Conservation (phyloP, 2,888 invertebrate genomes). For the Stenichneumon culpator region DNA sequence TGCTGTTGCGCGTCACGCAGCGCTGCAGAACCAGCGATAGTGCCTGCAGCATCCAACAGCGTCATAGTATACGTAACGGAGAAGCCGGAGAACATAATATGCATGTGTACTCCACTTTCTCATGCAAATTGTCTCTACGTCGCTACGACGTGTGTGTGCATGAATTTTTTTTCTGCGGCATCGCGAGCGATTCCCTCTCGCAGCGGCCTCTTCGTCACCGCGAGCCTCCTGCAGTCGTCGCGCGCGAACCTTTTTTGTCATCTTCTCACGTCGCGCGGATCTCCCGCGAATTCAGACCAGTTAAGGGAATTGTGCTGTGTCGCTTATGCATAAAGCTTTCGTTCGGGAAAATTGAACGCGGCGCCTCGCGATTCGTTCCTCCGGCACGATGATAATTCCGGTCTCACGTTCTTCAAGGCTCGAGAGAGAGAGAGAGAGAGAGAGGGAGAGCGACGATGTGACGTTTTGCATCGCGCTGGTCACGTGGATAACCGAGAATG, state of each 20-base stretch:
- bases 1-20: constrained; percentile 74
- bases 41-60: constrained; percentile 49
- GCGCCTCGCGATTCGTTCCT: constrained; percentile 62
- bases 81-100: constrained; percentile 20
- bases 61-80: constrained; percentile 35
- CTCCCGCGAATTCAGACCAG: constrained; percentile 64
- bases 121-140: constrained; percentile 82
- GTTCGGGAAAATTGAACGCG: constrained; percentile 62
- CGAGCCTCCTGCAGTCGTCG: constrained; percentile 51
- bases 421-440: not conserved
- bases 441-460: not conserved
- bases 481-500: constrained; percentile 34
- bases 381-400: constrained; percentile 30
- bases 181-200: constrained; percentile 62
- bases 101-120: constrained; percentile 80
- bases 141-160: constrained; percentile 48
- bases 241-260: constrained; percentile 58
- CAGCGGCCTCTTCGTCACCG: constrained; percentile 43
- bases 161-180: constrained; percentile 65
- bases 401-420: constrained; percentile 62
- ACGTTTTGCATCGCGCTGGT: not conserved
- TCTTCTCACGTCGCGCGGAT: constrained; percentile 46
- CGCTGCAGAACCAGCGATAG: constrained; percentile 66
- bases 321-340: constrained; percentile 31
- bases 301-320: constrained; percentile 53